phyloP scores from a whole-genome alignment of 2,113 vertebrate species.

The Stigmatopora nigra region DNA sequence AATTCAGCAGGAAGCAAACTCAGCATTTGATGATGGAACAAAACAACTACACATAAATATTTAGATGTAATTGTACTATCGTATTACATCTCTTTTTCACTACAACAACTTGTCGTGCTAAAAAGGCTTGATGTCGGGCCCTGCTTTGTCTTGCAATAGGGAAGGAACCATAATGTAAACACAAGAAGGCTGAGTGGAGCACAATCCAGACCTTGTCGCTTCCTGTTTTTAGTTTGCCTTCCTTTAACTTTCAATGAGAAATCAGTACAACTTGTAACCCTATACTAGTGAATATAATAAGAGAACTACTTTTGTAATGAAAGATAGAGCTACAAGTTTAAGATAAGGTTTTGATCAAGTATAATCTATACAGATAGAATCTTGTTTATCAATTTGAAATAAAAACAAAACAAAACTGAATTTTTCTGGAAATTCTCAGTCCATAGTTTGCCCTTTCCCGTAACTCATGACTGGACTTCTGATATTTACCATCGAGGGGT shows the following conservation, averaged over 20 bases:
- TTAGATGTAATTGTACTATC: too few relatives aligned
- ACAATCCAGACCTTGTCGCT: neutral
- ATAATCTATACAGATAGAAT: too few relatives aligned
- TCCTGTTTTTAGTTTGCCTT: neutral
- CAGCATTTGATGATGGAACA: too few relatives aligned
- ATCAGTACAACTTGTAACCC: neutral
- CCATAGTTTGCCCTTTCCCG: neutral
- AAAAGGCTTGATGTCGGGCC: neutral
- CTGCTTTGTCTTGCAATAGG: neutral
- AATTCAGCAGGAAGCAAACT: too few relatives aligned
- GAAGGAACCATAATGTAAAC: neutral
- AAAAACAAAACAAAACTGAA: too few relatives aligned
- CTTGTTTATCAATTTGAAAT: too few relatives aligned
- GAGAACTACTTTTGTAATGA: neutral
- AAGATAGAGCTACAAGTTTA: neutral
- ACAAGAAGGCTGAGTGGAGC: neutral
- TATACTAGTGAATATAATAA: too few relatives aligned
- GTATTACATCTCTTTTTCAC: too few relatives aligned
- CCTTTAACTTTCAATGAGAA: neutral
- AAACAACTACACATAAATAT: too few relatives aligned
- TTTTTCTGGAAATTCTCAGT: neutral
- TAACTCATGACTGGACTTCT: slow-evolving; percentile 7
- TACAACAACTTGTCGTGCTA: too few relatives aligned
- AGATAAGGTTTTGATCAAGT: too few relatives aligned
- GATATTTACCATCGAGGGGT: slow-evolving; percentile 41